These are phyloP conservation scores for Ammodytes marinus DNA, from an alignment of 2,113 vertebrate genomes.

Conservation along the genomic window DNA sequence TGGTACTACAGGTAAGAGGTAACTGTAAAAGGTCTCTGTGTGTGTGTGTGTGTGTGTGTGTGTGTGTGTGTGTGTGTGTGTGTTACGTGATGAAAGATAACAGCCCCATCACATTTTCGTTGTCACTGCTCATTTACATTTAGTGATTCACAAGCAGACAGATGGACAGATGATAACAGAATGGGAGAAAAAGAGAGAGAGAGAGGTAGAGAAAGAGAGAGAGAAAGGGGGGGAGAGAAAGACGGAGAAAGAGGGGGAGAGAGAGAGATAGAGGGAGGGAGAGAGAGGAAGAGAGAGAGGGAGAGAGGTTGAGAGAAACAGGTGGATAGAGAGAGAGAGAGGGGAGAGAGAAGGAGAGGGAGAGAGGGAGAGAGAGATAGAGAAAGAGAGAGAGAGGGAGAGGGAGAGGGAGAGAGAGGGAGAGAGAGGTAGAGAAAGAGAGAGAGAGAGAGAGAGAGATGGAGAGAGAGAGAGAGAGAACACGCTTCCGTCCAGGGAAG, in stretches of 20 bases:
- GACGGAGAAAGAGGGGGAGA: neutral
- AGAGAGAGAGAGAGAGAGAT: neutral
- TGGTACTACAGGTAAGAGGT: neutral
- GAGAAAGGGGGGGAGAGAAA: neutral
- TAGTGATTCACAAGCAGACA: conserved; percentile 69
- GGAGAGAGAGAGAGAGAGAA: conserved; percentile 20
- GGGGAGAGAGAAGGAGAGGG: neutral
- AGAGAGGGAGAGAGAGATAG: conserved; percentile 16
- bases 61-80: neutral
- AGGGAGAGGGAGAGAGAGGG: neutral
- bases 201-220: neutral
- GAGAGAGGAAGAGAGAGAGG: neutral
- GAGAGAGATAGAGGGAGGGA: neutral
- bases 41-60: neutral
- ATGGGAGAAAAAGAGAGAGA: conserved; percentile 19
- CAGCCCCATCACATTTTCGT: conserved; percentile 54
- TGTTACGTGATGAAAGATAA: conserved; percentile 51
- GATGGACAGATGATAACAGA: conserved; percentile 71
- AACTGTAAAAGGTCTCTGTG: conserved; percentile 11
- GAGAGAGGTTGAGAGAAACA: no score
- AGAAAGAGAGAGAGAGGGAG: neutral
- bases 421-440: neutral
- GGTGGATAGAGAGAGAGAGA: neutral
- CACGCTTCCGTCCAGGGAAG: conserved; percentile 71
- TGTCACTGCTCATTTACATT: conserved; percentile 63